These are phyloP conservation scores for Mobula hypostoma DNA, from an alignment of 2,113 vertebrate genomes.

Conservation along the genomic window DNA sequence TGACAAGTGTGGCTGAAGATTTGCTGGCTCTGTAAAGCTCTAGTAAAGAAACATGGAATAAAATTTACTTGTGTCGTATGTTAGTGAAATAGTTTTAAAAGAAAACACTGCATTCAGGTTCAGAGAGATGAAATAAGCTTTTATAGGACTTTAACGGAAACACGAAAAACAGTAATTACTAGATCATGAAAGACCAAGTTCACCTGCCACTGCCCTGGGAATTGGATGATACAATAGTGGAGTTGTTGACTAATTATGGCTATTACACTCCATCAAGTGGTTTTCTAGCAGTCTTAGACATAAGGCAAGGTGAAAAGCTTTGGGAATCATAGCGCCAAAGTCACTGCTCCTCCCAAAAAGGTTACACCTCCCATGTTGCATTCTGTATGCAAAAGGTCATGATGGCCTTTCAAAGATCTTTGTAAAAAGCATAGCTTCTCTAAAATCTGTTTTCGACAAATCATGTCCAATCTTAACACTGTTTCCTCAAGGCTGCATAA, in stretches of 20 bases:
- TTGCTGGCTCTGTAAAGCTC: background rate
- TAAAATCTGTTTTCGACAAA: too few relatives aligned
- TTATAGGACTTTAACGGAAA: background rate
- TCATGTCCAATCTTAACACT: too few relatives aligned
- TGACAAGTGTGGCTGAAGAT: background rate
- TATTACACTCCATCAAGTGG: background rate
- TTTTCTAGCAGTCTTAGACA: background rate
- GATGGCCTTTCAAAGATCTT: too few relatives aligned
- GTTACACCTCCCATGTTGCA: background rate
- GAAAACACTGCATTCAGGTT: background rate
- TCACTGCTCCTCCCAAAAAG: background rate
- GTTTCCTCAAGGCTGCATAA: too few relatives aligned
- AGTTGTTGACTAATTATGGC: slow-evolving; percentile 16
- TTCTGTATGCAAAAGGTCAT: too few relatives aligned
- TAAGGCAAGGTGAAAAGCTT: background rate
- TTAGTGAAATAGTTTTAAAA: slow-evolving; percentile 8
- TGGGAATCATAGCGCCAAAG: background rate
- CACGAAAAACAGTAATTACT: background rate
- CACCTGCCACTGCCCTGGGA: background rate
- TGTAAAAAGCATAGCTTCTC: too few relatives aligned
- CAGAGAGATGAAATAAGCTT: background rate
- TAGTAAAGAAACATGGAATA: too few relatives aligned
- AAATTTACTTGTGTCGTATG: background rate
- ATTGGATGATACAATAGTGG: background rate
- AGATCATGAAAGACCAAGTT: background rate